phyloP scores from a whole-genome alignment of 2,888 invertebrate species.

The Tryphoninae sp. region DNA sequence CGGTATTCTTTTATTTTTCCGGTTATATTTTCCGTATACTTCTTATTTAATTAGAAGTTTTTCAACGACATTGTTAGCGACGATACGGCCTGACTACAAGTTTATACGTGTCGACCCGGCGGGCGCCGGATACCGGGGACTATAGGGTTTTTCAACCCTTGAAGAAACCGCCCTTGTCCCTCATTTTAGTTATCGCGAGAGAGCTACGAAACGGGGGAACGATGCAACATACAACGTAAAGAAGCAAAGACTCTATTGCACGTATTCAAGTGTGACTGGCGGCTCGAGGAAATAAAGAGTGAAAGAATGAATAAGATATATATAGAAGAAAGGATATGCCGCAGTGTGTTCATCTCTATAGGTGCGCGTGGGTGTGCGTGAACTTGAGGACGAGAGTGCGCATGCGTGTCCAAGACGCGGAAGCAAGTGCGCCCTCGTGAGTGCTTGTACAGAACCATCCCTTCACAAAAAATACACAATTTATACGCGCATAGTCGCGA shows the following conservation, averaged over 20 bases:
- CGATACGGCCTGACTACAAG: slow-evolving; percentile 52
- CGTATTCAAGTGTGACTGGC: slow-evolving; percentile 76
- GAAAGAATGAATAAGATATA: slow-evolving; percentile 5
- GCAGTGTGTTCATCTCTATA: not conserved
- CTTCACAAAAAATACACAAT: too few relatives aligned
- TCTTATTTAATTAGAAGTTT: slow-evolving; percentile 81
- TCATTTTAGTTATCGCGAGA: slow-evolving; percentile 41
- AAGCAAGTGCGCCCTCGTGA: not conserved
- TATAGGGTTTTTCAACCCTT: slow-evolving; percentile 49
- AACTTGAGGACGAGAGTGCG: not conserved
- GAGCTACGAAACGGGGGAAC: slow-evolving; percentile 1
- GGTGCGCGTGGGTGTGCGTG: not conserved
- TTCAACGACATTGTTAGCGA: slow-evolving; percentile 79
- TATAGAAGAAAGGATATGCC: slow-evolving; percentile 1
- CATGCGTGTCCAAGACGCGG: not conserved
- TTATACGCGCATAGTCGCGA: too few relatives aligned
- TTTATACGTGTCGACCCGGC: slow-evolving; percentile 54
- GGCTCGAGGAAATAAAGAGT: slow-evolving; percentile 54
- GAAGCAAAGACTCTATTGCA: slow-evolving; percentile 64
- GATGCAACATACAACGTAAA: slow-evolving; percentile 44
- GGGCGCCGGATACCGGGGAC: not conserved
- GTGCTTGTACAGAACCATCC: too few relatives aligned
- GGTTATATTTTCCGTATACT: slow-evolving; percentile 72
- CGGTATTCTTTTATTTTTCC: slow-evolving; percentile 50
- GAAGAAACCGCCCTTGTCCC: slow-evolving; percentile 57